Evolutionary conservation across 2,888 invertebrate species (phyloP), one percentile per base, ranked within the genome.

Genomic region (Pterostichus madidus): DNA sequence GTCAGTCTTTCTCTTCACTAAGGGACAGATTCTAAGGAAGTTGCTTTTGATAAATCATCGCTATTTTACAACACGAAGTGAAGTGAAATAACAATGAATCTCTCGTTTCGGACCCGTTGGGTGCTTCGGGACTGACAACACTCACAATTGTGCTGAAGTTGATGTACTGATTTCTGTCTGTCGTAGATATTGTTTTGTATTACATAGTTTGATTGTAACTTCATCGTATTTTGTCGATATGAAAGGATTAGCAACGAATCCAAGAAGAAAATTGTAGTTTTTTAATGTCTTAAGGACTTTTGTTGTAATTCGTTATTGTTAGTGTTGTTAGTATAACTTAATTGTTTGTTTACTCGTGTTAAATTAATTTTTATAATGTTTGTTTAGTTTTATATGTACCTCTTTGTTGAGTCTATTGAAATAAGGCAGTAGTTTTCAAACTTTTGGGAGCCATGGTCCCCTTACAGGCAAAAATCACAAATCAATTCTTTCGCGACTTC

Each of bases 21-120:
- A 52, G 52, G 52, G 13, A 13, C n/a, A 52, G 13, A 5, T 39
- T 39, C 39, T 39, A 39, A 49, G 17, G 56, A 56, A 44, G 44
- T 44, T 71, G 6, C 68, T 17, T 44, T 71, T 71, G 68, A 71
- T 71, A 71, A 71, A 71, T 71, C 68, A 71, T 71, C 68, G 68
- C 68, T 71, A 71, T 44, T 71, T 71, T 71, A 71, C 68, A 71
- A 71, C 64, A 39, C 8, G 11, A 6, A 64, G 44, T 44, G 68
- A 17, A 71, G 68, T 52, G 31, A 49, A 75, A 32, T 75, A 31
- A 75, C 75, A 75, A 75, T 49, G 52, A 75, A 52, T 75, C 75
- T 31, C 13, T 8, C n/a, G 56, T 39, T 11, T 71, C 68, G 39
- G 64, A 64, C 64, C 64, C 64, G 35, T 31, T 31, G 61, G 31